phyloP scores from a whole-genome alignment of 2,888 invertebrate genomes.

The Ophion ventricosus region DNA sequence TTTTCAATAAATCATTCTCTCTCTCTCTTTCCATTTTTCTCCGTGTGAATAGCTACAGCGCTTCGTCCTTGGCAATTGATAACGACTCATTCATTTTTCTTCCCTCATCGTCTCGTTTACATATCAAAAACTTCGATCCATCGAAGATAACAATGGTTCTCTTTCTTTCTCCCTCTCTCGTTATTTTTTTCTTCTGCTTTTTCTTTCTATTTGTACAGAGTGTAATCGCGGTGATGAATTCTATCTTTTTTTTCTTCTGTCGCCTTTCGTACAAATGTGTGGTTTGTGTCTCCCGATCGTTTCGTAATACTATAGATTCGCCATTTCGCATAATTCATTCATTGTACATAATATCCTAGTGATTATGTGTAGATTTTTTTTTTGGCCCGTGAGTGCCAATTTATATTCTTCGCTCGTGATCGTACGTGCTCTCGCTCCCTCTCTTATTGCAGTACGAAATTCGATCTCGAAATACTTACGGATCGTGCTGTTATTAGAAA shows the following conservation, averaged over 20 bases:
- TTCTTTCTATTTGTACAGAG: slow-evolving; percentile 52
- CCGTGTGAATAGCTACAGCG: neutral
- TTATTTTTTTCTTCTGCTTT: slow-evolving; percentile 40
- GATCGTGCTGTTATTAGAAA: slow-evolving; percentile 1
- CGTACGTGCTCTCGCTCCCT: neutral
- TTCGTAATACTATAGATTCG: slow-evolving; percentile 56
- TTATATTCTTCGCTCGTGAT: slow-evolving; percentile 71
- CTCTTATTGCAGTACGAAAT: too few species aligned
- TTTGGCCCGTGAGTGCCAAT: slow-evolving; percentile 72
- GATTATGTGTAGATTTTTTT: slow-evolving; percentile 80
- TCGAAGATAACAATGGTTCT: slow-evolving; percentile 71
- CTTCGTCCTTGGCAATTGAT: neutral
- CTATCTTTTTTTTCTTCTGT: slow-evolving; percentile 50
- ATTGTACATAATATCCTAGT: slow-evolving; percentile 74
- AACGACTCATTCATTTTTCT: neutral
- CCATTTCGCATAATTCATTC: slow-evolving; percentile 61
- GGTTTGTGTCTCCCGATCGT: slow-evolving; percentile 57
- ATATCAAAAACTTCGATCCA: slow-evolving; percentile 74
- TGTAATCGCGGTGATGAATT: slow-evolving; percentile 32
- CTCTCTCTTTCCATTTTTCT: neutral
- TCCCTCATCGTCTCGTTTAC: slow-evolving; percentile 59
- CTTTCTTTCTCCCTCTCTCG: slow-evolving; percentile 42
- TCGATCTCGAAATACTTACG: too few species aligned
- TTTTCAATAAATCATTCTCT: neutral
- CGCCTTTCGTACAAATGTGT: slow-evolving; percentile 61